phyloP scores from a whole-genome alignment of 53 echinoderm and acorn worm genomes.

The Zoroaster sp. region DNA sequence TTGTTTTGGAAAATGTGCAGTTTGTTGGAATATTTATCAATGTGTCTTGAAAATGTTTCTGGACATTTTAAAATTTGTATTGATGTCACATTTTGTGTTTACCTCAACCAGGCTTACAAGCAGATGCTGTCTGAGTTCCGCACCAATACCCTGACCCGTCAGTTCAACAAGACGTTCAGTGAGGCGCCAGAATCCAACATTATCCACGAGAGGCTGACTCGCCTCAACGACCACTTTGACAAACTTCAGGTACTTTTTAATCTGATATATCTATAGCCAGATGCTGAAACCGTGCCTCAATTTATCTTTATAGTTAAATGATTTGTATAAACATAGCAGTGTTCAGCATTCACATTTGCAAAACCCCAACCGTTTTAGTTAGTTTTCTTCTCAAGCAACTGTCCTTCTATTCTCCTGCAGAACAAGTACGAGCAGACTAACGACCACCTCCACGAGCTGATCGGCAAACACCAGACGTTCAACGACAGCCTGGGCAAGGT shows the following conservation, averaged over 20 bases:
- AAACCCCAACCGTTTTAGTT: too few relatives aligned
- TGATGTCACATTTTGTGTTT: too few relatives aligned
- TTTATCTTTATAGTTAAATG: too few relatives aligned
- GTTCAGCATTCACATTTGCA: too few relatives aligned
- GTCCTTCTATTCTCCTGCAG: neutral
- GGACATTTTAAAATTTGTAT: too few relatives aligned
- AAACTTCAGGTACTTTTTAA: conserved; percentile 67
- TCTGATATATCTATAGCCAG: too few relatives aligned
- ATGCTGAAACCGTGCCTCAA: too few relatives aligned
- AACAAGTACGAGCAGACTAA: conserved; percentile 60
- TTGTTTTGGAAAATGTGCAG: too few relatives aligned
- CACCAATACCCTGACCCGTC: conserved; percentile 81
- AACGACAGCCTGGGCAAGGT: conserved; percentile 73
- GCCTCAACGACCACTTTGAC: conserved; percentile 76
- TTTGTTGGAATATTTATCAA: too few relatives aligned
- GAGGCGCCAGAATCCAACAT: conserved; percentile 92
- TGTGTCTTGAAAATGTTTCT: too few relatives aligned
- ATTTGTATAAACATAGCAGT: too few relatives aligned
- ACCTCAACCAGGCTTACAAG: conserved; percentile 85
- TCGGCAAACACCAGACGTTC: conserved; percentile 87
- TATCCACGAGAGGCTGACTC: conserved; percentile 72
- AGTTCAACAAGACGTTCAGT: conserved; percentile 96
- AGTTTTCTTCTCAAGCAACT: too few relatives aligned
- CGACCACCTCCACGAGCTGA: conserved; percentile 66
- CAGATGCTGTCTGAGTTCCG: conserved; percentile 86